These are phyloP conservation scores for Notothenia rossii DNA, from an alignment of 2,113 vertebrate species.

Conservation along the genomic window DNA sequence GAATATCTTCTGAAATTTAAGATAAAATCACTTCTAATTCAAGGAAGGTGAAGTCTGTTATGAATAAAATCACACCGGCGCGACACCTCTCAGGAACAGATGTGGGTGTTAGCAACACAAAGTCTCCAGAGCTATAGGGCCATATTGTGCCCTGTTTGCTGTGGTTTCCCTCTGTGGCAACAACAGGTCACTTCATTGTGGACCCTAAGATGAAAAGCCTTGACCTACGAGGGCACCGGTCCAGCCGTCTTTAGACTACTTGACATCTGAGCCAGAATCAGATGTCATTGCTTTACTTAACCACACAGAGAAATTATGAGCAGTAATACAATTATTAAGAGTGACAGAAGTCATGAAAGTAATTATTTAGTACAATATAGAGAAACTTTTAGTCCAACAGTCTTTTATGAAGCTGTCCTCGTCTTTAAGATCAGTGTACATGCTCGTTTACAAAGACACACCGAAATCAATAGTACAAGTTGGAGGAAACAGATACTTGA, in stretches of 20 bases:
- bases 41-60: constrained; percentile 2
- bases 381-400: constrained; percentile 39
- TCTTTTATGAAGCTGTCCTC: constrained; percentile 72
- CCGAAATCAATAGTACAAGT: constrained; percentile 88
- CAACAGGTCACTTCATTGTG: constrained; percentile 58
- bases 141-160: constrained; percentile 47
- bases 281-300: constrained; percentile 7
- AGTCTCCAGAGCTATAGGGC: constrained; percentile 3
- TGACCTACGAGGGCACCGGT: constrained; percentile 62
- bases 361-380: constrained; percentile 16
- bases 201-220: constrained; percentile 71
- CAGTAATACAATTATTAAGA: constrained; percentile 15
- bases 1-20: too few species aligned
- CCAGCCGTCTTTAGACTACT: constrained; percentile 12
- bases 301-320: constrained; percentile 9
- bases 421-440: constrained; percentile 78
- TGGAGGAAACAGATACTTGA: constrained; percentile 89
- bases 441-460: constrained; percentile 74
- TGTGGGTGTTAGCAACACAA: neutral
- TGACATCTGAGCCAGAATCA: constrained; percentile 40
- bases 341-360: constrained; percentile 40
- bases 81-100: constrained; percentile 29
- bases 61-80: neutral
- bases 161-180: constrained; percentile 32
- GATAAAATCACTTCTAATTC: too few species aligned